Evolutionary conservation across 2,797 vertebrate species (phyloP).

Genomic region (Pristis pectinata): DNA sequence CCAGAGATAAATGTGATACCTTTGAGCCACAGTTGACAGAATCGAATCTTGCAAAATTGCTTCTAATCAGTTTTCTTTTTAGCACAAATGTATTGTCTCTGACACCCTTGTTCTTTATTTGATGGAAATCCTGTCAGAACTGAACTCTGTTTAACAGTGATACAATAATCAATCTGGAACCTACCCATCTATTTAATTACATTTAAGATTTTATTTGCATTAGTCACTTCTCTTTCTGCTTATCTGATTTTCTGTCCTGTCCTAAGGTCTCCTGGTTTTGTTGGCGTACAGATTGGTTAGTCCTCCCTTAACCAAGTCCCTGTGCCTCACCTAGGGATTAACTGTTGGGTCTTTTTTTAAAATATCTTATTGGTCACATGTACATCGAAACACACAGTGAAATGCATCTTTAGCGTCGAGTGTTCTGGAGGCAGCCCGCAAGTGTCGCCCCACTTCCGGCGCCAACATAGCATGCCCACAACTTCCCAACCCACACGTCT

Average conservation of each 20-base stretch:
- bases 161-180: not conserved
- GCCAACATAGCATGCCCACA: no score
- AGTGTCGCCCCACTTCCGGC: no score
- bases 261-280: not conserved
- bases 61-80: not conserved
- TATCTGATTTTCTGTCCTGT: not conserved
- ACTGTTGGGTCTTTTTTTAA: no score
- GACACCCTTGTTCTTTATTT: not conserved
- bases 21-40: not conserved
- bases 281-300: not conserved
- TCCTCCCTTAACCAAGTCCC: no score
- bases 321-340: no score
- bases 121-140: not conserved
- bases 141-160: not conserved
- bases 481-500: no score
- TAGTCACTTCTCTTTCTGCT: not conserved
- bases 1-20: not conserved
- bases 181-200: not conserved
- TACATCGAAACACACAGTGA: no score
- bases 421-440: no score
- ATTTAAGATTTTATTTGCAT: not conserved
- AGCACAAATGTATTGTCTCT: not conserved
- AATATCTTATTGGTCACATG: no score
- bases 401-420: no score
- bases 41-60: not conserved